Base-by-base conservation (phyloP, 2,797 vertebrate genomes). In the Numenius phaeopus region DNA sequence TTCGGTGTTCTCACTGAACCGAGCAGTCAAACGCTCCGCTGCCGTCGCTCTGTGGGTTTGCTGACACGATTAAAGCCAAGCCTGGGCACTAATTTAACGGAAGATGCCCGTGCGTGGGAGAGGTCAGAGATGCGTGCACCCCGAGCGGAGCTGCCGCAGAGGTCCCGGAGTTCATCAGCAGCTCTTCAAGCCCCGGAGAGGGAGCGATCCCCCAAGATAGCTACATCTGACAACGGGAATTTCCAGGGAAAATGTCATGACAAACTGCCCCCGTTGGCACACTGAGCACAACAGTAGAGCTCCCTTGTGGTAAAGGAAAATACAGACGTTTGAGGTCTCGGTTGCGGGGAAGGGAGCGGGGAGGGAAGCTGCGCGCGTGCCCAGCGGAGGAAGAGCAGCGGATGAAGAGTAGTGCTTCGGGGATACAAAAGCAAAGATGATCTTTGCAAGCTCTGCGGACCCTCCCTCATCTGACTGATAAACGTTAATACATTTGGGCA, bases 261-360 rank as follows among this genome's bases (percentile, higher is more conserved):
- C 55, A 44, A 70, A 84, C 10, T 32, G 29, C 16, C 73, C 87
- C 78, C 3, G 8, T 29, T 2, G 11, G 62, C 42, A 44, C 0
- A 0, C 73, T 32, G 66, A 65, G 83, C 62, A 91, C 83, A 52
- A 32, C 77, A 52, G 89, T 22, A 76, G 70, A 94, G 70, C 47
- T 91, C 83, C 64, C 73, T 80, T 40, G n/a, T 70, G 86, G 88
- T 7, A 90, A 82, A 77, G 70, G 44, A 66, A 77, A 95, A 93
- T 52, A 21, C 24, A 71, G 66, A 44, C 15, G 2, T 66, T 66
- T 83, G 7, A 15, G n/a, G 34, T 23, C 40, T 39, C 26, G 1
- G 1, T n/a, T 11, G 19, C 23, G 62, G 61, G 22, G 65, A 47
- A 52, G 22, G 39, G 47, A 82, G 14, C 2, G 26, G 32, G 40